Percentiles rank a stretch among this genome's conserved stretches.
Evolutionary conservation across 2,113 vertebrate species (phyloP).

Genomic region (Labeo catla): DNA sequence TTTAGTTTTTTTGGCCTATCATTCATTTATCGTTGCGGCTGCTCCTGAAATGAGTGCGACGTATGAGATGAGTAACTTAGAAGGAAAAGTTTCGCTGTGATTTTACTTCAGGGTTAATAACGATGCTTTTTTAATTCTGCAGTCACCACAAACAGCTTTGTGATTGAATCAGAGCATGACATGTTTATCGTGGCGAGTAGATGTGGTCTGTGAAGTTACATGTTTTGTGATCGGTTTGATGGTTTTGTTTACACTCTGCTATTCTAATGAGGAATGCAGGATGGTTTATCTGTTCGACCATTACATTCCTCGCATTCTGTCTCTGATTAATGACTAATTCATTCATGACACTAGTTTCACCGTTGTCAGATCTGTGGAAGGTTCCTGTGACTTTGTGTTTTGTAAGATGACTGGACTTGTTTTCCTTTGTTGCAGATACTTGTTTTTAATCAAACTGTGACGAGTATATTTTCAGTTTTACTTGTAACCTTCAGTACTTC

Average conservation of each 20-base stretch:
- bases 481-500: neutral
- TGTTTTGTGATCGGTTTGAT: neutral
- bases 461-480: neutral
- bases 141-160: neutral
- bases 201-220: neutral
- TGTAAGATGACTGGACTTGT: neutral
- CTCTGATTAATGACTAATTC: neutral
- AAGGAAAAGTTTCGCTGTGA: neutral
- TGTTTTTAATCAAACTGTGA: neutral
- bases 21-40: neutral
- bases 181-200: neutral
- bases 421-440: neutral
- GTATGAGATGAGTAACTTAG: neutral
- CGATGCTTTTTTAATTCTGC: neutral
- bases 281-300: conserved; percentile 10
- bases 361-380: neutral
- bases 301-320: conserved; percentile 35
- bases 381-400: neutral
- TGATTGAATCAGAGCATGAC: neutral
- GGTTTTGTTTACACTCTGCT: conserved; percentile 9
- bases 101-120: neutral
- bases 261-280: neutral
- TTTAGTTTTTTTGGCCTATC: neutral
- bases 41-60: neutral
- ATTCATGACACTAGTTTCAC: neutral